phyloP scores from a whole-genome alignment of 2,113 vertebrate genomes.

The Aegypius monachus region DNA sequence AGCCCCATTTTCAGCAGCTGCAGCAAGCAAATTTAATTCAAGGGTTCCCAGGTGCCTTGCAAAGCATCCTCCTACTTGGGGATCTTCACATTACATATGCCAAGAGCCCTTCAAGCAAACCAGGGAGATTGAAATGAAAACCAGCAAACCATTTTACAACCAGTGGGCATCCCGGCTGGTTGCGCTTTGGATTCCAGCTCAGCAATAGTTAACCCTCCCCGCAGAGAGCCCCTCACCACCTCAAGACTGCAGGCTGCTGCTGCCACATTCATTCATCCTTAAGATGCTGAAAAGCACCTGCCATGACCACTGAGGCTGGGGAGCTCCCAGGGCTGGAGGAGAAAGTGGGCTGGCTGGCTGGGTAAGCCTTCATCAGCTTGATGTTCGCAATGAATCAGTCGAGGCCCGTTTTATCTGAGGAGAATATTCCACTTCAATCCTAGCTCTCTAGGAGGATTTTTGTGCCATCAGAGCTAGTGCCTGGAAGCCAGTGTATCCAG shows the following conservation, averaged over 20 bases:
- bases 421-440: background rate
- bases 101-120: background rate
- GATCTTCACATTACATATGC: background rate
- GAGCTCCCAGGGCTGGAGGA: background rate
- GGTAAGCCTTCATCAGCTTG: background rate
- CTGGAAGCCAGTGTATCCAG: background rate
- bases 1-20: constrained; percentile 12
- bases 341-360: background rate
- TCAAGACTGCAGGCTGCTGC: background rate
- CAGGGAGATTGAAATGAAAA: background rate
- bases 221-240: background rate
- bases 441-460: background rate
- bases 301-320: background rate
- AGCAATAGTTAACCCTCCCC: background rate
- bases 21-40: constrained; percentile 12
- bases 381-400: background rate
- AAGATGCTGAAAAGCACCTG: background rate
- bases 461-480: background rate
- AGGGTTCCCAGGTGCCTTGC: background rate
- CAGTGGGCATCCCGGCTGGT: background rate
- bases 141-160: background rate
- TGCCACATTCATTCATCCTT: background rate
- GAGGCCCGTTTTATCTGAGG: rapidly evolving
- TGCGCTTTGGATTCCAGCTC: background rate
- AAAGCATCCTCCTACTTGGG: constrained; percentile 11